phyloP scores from a whole-genome alignment of 1,140 invertebrate species.

The Alviniconcha marisindica region DNA sequence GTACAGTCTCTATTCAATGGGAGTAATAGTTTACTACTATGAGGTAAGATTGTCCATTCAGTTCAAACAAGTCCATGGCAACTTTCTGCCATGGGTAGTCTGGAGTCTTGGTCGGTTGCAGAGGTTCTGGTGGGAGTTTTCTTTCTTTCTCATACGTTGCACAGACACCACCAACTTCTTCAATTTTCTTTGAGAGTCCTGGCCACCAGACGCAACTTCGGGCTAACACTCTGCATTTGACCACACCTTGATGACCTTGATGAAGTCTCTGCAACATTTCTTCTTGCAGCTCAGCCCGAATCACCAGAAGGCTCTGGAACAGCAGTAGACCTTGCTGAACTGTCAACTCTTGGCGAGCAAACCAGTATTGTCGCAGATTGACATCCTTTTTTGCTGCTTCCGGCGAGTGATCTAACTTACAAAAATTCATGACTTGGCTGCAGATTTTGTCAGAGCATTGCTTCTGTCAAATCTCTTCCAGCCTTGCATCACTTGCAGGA shows the following conservation, averaged over 20 bases:
- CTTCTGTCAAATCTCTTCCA: slow-evolving; percentile 28
- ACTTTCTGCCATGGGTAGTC: slow-evolving; percentile 42
- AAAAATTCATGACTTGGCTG: slow-evolving; percentile 4
- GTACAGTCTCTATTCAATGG: slow-evolving; percentile 52
- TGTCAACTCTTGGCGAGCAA: neutral
- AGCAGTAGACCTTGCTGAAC: slow-evolving; percentile 5
- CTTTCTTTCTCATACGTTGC: neutral
- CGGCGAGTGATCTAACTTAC: slow-evolving; percentile 1
- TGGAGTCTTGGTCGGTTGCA: slow-evolving; percentile 13
- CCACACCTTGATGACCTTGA: slow-evolving; percentile 5
- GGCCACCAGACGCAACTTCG: slow-evolving; percentile 11
- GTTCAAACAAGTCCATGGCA: slow-evolving; percentile 39
- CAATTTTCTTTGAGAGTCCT: slow-evolving; percentile 2
- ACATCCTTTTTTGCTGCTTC: neutral
- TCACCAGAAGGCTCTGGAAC: neutral
- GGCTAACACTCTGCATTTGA: slow-evolving; percentile 25
- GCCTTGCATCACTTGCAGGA: neutral
- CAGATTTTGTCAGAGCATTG: neutral
- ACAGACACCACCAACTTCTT: neutral
- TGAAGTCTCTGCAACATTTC: neutral
- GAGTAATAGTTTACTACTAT: slow-evolving; percentile 59
- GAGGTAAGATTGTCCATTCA: slow-evolving; percentile 41
- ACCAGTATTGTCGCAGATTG: neutral
- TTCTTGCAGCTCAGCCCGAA: neutral
- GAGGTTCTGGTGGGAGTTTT: slow-evolving; percentile 13